Evolutionary conservation across 2,113 vertebrate genomes (phyloP).

Genomic region (Procavia capensis): DNA sequence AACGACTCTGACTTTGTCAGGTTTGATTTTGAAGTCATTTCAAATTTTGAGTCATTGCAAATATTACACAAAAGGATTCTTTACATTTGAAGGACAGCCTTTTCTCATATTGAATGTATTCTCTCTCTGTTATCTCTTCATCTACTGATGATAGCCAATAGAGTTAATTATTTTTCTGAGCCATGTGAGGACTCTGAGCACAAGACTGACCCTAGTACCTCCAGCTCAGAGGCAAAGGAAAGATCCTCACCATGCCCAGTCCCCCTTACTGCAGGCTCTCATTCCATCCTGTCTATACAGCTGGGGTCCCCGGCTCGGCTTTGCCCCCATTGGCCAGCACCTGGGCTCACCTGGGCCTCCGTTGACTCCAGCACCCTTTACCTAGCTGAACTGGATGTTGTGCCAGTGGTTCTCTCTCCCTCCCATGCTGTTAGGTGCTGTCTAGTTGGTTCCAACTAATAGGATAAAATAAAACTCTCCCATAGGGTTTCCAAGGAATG

Average conservation of each 20-base stretch:
- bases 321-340: fast-evolving
- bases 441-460: no score
- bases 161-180: not conserved
- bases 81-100: slow-evolving; percentile 2
- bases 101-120: not conserved
- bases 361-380: fast-evolving
- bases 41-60: not conserved
- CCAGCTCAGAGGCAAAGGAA: not conserved
- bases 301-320: not conserved
- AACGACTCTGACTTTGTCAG: not conserved
- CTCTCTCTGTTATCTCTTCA: not conserved
- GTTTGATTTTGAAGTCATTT: not conserved
- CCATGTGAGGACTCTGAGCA: not conserved
- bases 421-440: no score
- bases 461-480: no score
- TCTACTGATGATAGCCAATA: no score
- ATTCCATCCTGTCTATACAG: not conserved
- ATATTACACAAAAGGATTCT: not conserved
- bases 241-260: not conserved
- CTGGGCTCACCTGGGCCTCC: not conserved
- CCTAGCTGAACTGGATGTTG: not conserved
- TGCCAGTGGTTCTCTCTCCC: not conserved
- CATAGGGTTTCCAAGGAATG: no score
- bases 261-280: not conserved
- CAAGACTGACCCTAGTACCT: not conserved